Evolutionary conservation across 2,888 invertebrate species (phyloP).

Genomic region (Plagodis dolabraria): DNA sequence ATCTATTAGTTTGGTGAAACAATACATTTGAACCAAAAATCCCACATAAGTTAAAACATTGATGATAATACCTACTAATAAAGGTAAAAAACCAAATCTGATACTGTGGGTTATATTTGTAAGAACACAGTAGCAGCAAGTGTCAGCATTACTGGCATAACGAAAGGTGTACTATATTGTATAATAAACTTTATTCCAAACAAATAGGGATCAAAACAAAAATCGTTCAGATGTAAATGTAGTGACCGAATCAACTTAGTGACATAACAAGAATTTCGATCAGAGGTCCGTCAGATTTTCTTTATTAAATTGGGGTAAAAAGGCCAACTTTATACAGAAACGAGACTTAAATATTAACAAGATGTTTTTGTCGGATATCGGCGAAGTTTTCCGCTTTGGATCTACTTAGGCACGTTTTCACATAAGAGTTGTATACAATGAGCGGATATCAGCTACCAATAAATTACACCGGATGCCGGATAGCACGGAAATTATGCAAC

Average conservation of each 20-base stretch:
- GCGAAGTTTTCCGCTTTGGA: slow-evolving; percentile 29
- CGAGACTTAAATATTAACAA: slow-evolving; percentile 48
- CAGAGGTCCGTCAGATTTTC: slow-evolving; percentile 44
- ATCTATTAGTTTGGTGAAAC: too few relatives aligned
- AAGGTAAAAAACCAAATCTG: not conserved
- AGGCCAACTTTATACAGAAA: slow-evolving; percentile 37
- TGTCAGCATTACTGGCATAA: slow-evolving; percentile 54
- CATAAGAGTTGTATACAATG: slow-evolving; percentile 7
- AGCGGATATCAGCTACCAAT: not conserved
- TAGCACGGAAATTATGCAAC: too few relatives aligned
- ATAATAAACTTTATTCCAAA: slow-evolving; percentile 37
- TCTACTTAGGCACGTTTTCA: slow-evolving; percentile 18
- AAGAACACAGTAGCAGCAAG: slow-evolving; percentile 35
- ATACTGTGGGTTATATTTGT: slow-evolving; percentile 1
- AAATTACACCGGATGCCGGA: not conserved
- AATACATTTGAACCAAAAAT: too few relatives aligned
- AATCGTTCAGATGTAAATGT: slow-evolving; percentile 34
- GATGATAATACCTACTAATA: too few relatives aligned
- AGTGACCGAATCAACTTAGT: slow-evolving; percentile 42
- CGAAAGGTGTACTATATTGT: slow-evolving; percentile 6
- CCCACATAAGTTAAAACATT: too few relatives aligned
- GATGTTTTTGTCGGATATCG: slow-evolving; percentile 34
- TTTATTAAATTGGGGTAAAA: slow-evolving; percentile 47
- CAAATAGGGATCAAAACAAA: slow-evolving; percentile 27
- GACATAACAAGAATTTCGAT: slow-evolving; percentile 54